Base-by-base conservation (phyloP, 1,140 invertebrate genomes). In the Lordiphosa stackelbergi region DNA sequence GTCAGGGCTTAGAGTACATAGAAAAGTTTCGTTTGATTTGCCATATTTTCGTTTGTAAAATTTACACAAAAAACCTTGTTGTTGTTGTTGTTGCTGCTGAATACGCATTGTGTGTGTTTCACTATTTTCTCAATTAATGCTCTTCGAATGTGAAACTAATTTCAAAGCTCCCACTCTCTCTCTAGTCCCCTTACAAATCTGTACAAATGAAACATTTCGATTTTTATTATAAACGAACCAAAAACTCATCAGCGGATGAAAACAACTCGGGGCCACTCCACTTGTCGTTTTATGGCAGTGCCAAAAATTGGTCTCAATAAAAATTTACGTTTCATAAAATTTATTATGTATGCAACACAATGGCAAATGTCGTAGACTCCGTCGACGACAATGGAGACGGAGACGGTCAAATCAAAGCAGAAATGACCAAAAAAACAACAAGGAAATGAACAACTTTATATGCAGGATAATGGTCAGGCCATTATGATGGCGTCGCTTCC, bases 321-420 rank as follows among this genome's bases (percentile, higher is more conserved):
- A 83, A 83, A 77, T 83, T 77, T 83, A 77, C 77, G 73, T 83
- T 77, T 83, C 77, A 83, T 83, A 83, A 83, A 83, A 77, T 83
- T 77, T 83, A 83, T 83, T 83, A 83, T 83, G 77, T 83, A 83
- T 83, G 77, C 77, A 72, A 63, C 60, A 83, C 77, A 77, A 83
- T 66, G 72, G 64, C 52, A 43, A 45, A 46, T 31, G 43, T 34
- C 43, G 43, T 31, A 46, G 19, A 45, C 35, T 55, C 54, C 34
- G 61, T 48, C 37, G 56, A 36, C 49, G 45, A 48, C 53, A 10
- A 65, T 58, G 53, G 53, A 57, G 35, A 16, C 47, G 38, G n/a
- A 22, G 35, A 62, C 16, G 59, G 61, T 45, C 61, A 83, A 83
- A 83, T 77, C 78, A 83, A 73, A 81, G 78, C 53, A 57, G 38